Evolutionary conservation across 2,888 invertebrate genomes (phyloP), one percentile per base, ranked within the genome.

Genomic region (Camptogramma bilineatum): DNA sequence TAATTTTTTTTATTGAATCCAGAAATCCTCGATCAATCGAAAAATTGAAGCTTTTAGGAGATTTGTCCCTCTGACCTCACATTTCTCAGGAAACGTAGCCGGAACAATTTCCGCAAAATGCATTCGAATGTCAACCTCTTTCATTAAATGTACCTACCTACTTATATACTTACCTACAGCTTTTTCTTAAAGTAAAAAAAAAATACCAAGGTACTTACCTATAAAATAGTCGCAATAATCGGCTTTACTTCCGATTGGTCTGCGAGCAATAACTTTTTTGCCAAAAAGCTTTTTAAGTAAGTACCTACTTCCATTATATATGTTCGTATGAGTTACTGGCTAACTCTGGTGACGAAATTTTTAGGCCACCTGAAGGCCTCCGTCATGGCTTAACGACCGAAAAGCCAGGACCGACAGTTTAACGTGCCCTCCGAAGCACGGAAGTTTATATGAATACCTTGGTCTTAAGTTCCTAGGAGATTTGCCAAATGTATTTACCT

Each of bases 91-190:
- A 79, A 77, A 68, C 53, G 63, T 67, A 67, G 66, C 51, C 55
- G 63, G 31, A 68, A 64, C 62, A 63, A 56, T 69, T 73, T 78
- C 79, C 80, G 79, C 66, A 73, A 68, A 66, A 66, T 63, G 19
- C 8, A 48, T 21, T 54, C 56, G 70, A 76, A 76, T 77, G 77
- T 66, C 74, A 70, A 76, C 75, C 62, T 73, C 72, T 75, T 74
- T 75, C 66, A 66, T 47, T 62, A 55, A 39, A 24, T 39, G n/a
- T n/a, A 34, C 28, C 42, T 28, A 39, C 3, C 3, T 39, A 39
- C 3, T 13, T 34, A 24, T 2, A 5, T 28, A 28, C 28, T 4
- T 28, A 28, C 2, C 0, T 28, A 39, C 34, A 39, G 34, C 34
- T 10, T 34, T 34, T n/a, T n/a, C n/a, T n/a, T n/a, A n/a, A n/a